These are phyloP conservation scores for Zaprionus ornatus DNA, from an alignment of 1,140 invertebrate genomes.

Conservation along the genomic window DNA sequence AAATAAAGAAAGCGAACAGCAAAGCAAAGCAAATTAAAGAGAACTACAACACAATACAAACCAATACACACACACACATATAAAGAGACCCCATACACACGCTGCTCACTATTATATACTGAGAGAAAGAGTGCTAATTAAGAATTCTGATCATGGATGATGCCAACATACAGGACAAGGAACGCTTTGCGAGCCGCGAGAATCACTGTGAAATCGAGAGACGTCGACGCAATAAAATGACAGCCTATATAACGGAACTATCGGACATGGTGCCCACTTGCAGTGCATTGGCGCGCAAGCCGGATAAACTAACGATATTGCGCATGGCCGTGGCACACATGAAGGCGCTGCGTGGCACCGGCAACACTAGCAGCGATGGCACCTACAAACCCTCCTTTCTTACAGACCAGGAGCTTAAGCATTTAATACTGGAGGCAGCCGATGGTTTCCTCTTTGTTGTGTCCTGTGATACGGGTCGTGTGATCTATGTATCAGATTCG, in stretches of 20 bases:
- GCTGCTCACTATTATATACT: slow-evolving; percentile 5
- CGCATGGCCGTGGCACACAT: slow-evolving; percentile 99
- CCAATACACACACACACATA: slow-evolving; percentile 24
- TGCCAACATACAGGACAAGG: slow-evolving; percentile 96
- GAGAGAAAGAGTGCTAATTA: slow-evolving; percentile 62
- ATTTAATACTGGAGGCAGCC: slow-evolving; percentile 98
- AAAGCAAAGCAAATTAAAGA: slow-evolving; percentile 46
- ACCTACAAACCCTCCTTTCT: slow-evolving; percentile 99
- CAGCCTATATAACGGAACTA: slow-evolving; percentile 99
- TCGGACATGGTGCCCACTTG: slow-evolving; percentile 99
- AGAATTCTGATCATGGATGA: slow-evolving; percentile 89
- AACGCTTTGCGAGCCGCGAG: slow-evolving; percentile 97
- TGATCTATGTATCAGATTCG: slow-evolving; percentile 99
- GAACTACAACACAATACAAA: slow-evolving; percentile 23
- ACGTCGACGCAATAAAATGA: slow-evolving; percentile 99
- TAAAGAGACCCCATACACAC: slow-evolving; percentile 25
- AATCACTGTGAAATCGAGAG: slow-evolving; percentile 99
- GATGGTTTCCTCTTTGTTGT: slow-evolving; percentile 99
- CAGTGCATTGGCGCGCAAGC: slow-evolving; percentile 97
- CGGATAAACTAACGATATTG: slow-evolving; percentile 99
- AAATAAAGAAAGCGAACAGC: slow-evolving; percentile 60
- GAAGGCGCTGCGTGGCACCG: slow-evolving; percentile 94
- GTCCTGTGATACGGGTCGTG: slow-evolving; percentile 97
- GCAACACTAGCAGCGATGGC: slow-evolving; percentile 96
- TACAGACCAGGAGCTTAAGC: slow-evolving; percentile 99